Conservation (phyloP, 2,113 vertebrate genomes). For the Helogale parvula region DNA sequence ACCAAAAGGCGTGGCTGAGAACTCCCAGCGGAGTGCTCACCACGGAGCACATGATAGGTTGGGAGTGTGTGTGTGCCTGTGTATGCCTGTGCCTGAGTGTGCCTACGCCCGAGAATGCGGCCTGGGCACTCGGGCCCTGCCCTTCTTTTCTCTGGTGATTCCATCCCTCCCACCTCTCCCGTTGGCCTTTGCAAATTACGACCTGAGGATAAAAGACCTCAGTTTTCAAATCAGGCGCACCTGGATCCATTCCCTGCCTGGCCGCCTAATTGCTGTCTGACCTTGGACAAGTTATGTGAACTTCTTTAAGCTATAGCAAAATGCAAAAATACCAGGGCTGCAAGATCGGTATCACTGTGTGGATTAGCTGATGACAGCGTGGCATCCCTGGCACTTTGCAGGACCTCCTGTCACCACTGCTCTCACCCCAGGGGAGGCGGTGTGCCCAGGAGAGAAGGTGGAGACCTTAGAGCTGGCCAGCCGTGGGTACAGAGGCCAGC, state of each 20-base stretch:
- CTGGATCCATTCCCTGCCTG: not conserved
- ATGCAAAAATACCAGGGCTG: not conserved
- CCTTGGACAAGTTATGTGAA: not conserved
- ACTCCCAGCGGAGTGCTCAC: not conserved
- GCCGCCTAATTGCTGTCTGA: not conserved
- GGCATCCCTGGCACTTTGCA: not conserved
- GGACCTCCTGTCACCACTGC: not conserved
- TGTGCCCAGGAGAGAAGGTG: fast-evolving
- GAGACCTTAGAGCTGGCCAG: not conserved
- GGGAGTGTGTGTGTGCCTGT: not conserved
- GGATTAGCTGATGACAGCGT: not conserved
- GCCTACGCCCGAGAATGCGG: fast-evolving
- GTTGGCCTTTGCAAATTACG: not conserved
- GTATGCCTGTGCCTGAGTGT: fast-evolving
- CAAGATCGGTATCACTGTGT: not conserved
- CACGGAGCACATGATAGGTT: not conserved
- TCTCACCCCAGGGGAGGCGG: not conserved
- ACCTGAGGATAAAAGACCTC: not conserved
- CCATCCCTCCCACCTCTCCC: not conserved
- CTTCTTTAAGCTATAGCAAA: not conserved
- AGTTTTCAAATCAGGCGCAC: not conserved
- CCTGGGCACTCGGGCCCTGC: fast-evolving
- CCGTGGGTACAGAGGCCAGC: not conserved
- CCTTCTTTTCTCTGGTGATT: not conserved
- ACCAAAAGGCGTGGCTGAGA: constrained; percentile 55